Evolutionary conservation across 2,113 vertebrate genomes (phyloP).

Genomic region (Siphamia tubifer): DNA sequence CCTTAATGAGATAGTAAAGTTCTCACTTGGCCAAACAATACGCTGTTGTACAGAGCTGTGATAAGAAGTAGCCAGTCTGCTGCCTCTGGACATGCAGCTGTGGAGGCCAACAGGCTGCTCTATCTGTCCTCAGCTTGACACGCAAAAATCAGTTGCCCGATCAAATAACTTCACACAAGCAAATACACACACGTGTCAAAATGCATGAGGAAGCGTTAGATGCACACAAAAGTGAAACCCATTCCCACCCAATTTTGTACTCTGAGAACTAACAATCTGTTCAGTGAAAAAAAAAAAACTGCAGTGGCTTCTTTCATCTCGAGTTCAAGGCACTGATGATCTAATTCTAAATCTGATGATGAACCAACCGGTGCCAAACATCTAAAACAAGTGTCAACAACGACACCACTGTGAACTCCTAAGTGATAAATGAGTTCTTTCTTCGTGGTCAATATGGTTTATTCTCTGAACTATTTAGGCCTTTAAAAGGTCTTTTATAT

Average conservation of each 20-base stretch:
- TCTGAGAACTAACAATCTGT: slow-evolving; percentile 61
- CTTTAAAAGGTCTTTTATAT: slow-evolving; percentile 57
- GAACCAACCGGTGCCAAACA: slow-evolving; percentile 45
- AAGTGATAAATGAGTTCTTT: slow-evolving; percentile 59
- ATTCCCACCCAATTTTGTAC: slow-evolving; percentile 45
- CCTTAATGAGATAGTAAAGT: slow-evolving; percentile 68
- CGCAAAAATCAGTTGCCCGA: slow-evolving; percentile 40
- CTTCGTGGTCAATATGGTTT: slow-evolving; percentile 40
- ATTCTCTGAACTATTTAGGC: slow-evolving; percentile 33
- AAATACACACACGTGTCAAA: slow-evolving; percentile 39
- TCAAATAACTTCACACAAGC: slow-evolving; percentile 57
- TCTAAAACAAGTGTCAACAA: slow-evolving; percentile 60
- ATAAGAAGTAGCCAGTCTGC: slow-evolving; percentile 59
- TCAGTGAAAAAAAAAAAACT: slow-evolving; percentile 37
- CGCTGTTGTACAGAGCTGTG: slow-evolving; percentile 61
- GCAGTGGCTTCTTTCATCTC: slow-evolving; percentile 59
- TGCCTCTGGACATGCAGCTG: slow-evolving; percentile 76
- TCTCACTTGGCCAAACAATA: slow-evolving; percentile 75
- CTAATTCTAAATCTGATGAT: slow-evolving; percentile 66
- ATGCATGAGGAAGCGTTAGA: slow-evolving; percentile 12
- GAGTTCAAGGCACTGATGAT: slow-evolving; percentile 55
- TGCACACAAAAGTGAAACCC: slow-evolving; percentile 15
- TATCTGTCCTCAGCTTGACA: slow-evolving; percentile 53
- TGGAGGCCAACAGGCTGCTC: slow-evolving; percentile 38
- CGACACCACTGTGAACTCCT: slow-evolving; percentile 45